phyloP scores from a whole-genome alignment of 2,113 vertebrate genomes.

The Physeter macrocephalus region DNA sequence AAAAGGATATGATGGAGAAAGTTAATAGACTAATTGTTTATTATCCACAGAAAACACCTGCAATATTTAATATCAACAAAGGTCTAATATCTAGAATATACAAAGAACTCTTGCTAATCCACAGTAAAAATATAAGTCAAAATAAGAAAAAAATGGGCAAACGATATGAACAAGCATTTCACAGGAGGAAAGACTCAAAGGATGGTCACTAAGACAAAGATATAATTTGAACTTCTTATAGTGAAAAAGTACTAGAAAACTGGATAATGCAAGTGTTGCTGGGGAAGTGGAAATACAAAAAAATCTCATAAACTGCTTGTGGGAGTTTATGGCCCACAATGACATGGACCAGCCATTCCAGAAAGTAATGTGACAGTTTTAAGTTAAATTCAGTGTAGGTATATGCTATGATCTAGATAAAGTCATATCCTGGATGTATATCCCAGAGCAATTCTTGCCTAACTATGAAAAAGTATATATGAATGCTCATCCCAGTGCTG shows the following conservation, averaged over 20 bases:
- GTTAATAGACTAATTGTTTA: background rate
- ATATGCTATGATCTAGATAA: background rate
- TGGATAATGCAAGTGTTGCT: background rate
- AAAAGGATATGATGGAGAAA: background rate
- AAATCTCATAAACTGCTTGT: background rate
- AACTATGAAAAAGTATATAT: background rate
- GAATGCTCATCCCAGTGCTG: background rate
- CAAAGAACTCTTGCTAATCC: background rate
- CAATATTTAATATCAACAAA: background rate
- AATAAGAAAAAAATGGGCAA: background rate
- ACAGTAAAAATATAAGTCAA: background rate
- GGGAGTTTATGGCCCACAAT: background rate
- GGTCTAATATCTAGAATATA: background rate
- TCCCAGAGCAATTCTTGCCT: background rate
- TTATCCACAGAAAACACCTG: background rate
- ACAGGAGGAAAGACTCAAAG: background rate
- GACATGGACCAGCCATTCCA: background rate
- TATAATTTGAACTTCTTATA: background rate
- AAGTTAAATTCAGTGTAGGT: background rate
- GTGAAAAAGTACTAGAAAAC: background rate
- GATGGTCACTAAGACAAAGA: background rate
- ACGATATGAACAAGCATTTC: background rate
- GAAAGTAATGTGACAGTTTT: background rate
- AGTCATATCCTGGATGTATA: background rate
- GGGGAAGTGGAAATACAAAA: background rate